phyloP scores from a whole-genome alignment of 2,797 vertebrate species.

The Hydrolagus colliei region DNA sequence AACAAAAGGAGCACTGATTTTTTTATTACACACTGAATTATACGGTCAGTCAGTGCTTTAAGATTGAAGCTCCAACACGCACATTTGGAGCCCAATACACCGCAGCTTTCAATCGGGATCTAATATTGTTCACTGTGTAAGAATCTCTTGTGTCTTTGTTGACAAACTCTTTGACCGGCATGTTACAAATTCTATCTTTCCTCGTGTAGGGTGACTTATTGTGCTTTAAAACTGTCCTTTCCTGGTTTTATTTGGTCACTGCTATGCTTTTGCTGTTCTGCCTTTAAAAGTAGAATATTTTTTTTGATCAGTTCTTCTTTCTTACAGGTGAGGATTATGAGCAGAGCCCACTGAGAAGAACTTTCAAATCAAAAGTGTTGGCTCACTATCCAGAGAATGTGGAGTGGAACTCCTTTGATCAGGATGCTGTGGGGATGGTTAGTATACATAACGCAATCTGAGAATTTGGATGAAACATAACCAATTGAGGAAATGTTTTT shows the following conservation, averaged over 20 bases:
- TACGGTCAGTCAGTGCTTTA: not conserved
- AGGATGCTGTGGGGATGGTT: constrained; percentile 99
- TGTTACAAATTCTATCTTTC: constrained; percentile 1
- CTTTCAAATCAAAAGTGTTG: constrained; percentile 97
- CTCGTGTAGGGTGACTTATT: constrained; percentile 16
- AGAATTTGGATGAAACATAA: constrained; percentile 9
- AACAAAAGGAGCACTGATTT: not conserved
- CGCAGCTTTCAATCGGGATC: not conserved
- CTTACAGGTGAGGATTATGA: constrained; percentile 95
- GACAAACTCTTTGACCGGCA: not conserved
- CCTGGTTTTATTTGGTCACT: constrained; percentile 20
- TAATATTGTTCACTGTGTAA: not conserved
- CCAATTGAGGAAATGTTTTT: constrained; percentile 4
- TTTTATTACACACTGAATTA: not conserved
- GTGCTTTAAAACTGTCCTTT: not conserved
- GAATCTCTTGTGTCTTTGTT: not conserved
- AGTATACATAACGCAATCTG: constrained; percentile 39
- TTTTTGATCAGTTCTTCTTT: constrained; percentile 30
- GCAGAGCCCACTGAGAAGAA: constrained; percentile 92
- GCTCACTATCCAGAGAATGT: constrained; percentile 95
- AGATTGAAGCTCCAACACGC: not conserved
- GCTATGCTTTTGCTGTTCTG: not conserved
- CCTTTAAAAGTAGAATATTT: not conserved
- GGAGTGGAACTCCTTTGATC: constrained; percentile 98
- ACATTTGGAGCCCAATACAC: constrained; percentile 1